A percentile compares a stretch with the other conserved stretches of the same genome.
These are phyloP conservation scores for Athripsodes cinereus DNA, from an alignment of 2,888 invertebrate species.

Conservation along the genomic window DNA sequence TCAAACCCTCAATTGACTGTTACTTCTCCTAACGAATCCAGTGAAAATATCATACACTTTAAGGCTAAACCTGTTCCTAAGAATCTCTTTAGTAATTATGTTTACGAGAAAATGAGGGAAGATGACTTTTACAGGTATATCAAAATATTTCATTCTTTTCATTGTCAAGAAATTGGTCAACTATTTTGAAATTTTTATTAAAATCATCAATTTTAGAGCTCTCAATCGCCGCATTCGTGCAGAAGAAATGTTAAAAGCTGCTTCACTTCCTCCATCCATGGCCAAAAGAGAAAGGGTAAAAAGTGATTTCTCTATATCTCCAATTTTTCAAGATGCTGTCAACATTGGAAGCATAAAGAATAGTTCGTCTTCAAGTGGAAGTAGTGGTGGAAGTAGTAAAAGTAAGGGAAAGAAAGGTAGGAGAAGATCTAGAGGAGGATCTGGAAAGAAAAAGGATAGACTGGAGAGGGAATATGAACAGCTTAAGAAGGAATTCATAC, in stretches of 20 bases:
- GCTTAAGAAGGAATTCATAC: slow-evolving; percentile 17
- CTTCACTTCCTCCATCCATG: slow-evolving; percentile 64
- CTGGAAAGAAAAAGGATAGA: slow-evolving; percentile 5
- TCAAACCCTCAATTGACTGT: slow-evolving; percentile 23
- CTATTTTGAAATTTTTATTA: too few relatives aligned
- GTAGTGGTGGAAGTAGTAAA: slow-evolving; percentile 7
- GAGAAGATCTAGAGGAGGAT: slow-evolving; percentile 6
- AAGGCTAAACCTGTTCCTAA: slow-evolving; percentile 64
- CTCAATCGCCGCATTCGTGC: slow-evolving; percentile 63
- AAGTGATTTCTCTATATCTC: slow-evolving; percentile 12
- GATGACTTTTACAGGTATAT: slow-evolving; percentile 63
- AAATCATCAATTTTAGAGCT: slow-evolving; percentile 47
- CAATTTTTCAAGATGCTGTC: neutral
- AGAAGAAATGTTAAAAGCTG: slow-evolving; percentile 60
- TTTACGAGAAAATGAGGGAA: slow-evolving; percentile 65
- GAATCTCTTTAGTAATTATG: slow-evolving; percentile 63
- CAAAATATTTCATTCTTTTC: neutral
- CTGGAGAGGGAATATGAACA: slow-evolving; percentile 18
- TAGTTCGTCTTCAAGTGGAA: neutral
- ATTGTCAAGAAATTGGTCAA: too few relatives aligned
- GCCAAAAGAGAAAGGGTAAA: slow-evolving; percentile 50
- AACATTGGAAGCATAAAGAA: neutral
- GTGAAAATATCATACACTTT: slow-evolving; percentile 47
- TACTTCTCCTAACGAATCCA: slow-evolving; percentile 34
- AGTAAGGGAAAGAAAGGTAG: slow-evolving; percentile 9